Evolutionary conservation across 2,888 invertebrate genomes (phyloP).

Genomic region (Carabus problematicus): DNA sequence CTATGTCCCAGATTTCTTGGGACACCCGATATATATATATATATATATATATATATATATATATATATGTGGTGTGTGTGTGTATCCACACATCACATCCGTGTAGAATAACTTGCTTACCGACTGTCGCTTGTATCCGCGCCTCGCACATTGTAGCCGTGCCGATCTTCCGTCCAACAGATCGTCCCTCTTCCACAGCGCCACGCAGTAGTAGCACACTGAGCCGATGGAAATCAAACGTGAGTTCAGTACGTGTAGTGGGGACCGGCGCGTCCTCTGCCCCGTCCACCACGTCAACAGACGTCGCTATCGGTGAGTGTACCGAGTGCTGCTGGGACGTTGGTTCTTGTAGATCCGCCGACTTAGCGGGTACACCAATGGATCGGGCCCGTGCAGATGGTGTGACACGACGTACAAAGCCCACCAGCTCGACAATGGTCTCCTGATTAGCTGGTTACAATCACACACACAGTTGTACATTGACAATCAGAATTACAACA

Average conservation of each 20-base stretch:
- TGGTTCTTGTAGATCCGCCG: slow-evolving; percentile 45
- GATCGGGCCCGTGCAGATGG: slow-evolving; percentile 56
- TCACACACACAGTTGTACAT: too few species aligned
- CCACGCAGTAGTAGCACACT: slow-evolving; percentile 87
- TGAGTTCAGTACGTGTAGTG: slow-evolving; percentile 76
- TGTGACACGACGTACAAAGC: slow-evolving; percentile 81
- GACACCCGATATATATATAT: too few species aligned
- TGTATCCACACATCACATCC: too few species aligned
- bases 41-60: too few species aligned
- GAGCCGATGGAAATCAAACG: slow-evolving; percentile 91
- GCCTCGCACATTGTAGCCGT: slow-evolving; percentile 93
- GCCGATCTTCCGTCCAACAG: slow-evolving; percentile 87
- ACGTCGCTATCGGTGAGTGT: not conserved
- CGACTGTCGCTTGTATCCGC: slow-evolving; percentile 83
- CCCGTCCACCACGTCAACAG: not conserved
- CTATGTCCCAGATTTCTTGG: too few species aligned
- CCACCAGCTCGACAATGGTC: slow-evolving; percentile 90
- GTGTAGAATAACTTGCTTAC: too few species aligned
- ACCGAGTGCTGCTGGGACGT: not conserved
- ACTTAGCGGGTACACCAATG: slow-evolving; percentile 50
- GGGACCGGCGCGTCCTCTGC: slow-evolving; percentile 38
- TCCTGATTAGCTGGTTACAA: slow-evolving; percentile 81
- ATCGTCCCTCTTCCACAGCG: slow-evolving; percentile 71
- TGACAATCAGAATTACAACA: not conserved
- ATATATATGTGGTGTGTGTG: too few species aligned